These are phyloP conservation scores for Apteryx mantelli DNA, from an alignment of 2,113 vertebrate genomes.

Conservation along the genomic window DNA sequence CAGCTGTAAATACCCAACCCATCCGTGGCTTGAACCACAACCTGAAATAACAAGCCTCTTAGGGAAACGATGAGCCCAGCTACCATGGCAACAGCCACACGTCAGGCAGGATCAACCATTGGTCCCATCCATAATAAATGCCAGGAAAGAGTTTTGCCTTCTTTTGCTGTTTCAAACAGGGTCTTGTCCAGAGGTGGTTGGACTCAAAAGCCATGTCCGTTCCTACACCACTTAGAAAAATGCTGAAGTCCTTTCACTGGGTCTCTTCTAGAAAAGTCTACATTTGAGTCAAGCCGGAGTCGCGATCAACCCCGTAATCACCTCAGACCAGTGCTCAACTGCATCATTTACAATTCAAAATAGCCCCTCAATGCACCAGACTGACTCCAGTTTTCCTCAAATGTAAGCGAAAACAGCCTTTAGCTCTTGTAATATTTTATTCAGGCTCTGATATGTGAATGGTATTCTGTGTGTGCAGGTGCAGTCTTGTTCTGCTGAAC, in stretches of 20 bases:
- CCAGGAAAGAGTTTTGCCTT: neutral
- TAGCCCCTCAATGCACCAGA: neutral
- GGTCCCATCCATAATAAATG: rapidly evolving
- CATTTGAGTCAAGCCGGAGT: neutral
- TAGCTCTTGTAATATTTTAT: neutral
- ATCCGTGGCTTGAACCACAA: neutral
- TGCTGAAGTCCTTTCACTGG: neutral
- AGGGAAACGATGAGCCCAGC: neutral
- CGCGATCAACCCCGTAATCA: neutral
- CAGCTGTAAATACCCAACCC: neutral
- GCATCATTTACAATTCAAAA: neutral
- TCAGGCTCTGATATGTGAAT: neutral
- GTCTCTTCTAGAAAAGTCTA: neutral
- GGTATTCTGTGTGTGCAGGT: neutral
- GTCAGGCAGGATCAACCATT: neutral
- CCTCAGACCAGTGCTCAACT: neutral
- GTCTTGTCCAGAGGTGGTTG: rapidly evolving
- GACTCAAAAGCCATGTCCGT: rapidly evolving
- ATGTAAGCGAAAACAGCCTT: neutral
- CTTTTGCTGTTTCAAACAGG: neutral
- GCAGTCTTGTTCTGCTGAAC: neutral
- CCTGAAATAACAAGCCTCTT: neutral
- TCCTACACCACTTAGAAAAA: neutral
- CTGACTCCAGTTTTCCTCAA: rapidly evolving
- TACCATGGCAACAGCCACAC: neutral